A percentile compares a stretch with the other conserved stretches of the same genome.
Conservation (phyloP, 1,140 invertebrate species). For the Grapholita molesta region DNA sequence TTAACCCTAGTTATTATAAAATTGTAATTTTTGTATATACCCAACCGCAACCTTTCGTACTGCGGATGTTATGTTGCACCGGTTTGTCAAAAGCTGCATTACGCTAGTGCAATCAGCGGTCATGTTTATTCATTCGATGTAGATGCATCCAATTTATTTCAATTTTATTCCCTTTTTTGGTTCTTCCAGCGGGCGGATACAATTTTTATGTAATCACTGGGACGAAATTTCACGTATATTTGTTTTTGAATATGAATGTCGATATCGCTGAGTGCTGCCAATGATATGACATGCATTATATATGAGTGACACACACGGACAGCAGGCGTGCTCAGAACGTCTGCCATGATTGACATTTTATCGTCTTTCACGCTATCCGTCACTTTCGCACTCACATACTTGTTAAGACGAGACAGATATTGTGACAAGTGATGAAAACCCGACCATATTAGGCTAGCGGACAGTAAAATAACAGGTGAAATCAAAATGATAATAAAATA, state of each 20-base stretch:
- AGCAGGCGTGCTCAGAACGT: neutral
- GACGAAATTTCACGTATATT: conserved; percentile 7
- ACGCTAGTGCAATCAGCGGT: neutral
- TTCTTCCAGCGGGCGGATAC: neutral
- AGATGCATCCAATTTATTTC: conserved; percentile 10
- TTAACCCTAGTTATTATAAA: no score
- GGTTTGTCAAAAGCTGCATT: conserved; percentile 10
- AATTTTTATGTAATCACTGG: conserved; percentile 16
- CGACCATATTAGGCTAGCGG: no score
- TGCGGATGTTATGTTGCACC: neutral
- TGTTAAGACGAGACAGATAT: no score
- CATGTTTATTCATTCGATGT: conserved; percentile 12
- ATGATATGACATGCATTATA: conserved; percentile 3
- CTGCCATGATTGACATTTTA: no score
- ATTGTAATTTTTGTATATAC: no score
- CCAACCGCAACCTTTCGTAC: neutral
- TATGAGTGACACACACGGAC: neutral
- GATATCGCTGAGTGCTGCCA: conserved; percentile 3
- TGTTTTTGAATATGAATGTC: neutral
- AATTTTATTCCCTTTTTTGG: conserved; percentile 10
- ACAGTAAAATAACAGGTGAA: no score
- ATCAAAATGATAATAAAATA: no score
- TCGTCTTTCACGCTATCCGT: no score
- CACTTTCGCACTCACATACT: no score
- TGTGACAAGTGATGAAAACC: no score